phyloP scores from a whole-genome alignment of 1,140 invertebrate species.

The Lucilia sericata region DNA sequence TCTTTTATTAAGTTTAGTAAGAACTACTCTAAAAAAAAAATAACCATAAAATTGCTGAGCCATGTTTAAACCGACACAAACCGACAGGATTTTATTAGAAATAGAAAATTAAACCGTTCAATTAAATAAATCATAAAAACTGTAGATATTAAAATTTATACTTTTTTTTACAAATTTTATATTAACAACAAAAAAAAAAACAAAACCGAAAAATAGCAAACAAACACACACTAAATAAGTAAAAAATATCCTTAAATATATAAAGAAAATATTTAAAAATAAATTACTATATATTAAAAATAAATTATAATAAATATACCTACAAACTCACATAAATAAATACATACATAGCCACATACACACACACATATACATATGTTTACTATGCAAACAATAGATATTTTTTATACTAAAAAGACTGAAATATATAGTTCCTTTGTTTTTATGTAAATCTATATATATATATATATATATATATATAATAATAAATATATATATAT shows the following conservation, averaged over 20 bases:
- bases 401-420: slow-evolving; percentile 67
- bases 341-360: slow-evolving; percentile 48
- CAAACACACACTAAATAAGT: background rate
- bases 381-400: slow-evolving; percentile 49
- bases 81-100: slow-evolving; percentile 7
- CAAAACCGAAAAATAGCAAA: slow-evolving; percentile 27
- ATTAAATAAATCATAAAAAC: slow-evolving; percentile 1
- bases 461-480: slow-evolving; percentile 37
- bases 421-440: slow-evolving; percentile 69
- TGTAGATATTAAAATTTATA: slow-evolving; percentile 18
- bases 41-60: too few species aligned
- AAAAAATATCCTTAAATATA: slow-evolving; percentile 9
- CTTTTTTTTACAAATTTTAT: slow-evolving; percentile 30
- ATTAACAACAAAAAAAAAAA: slow-evolving; percentile 25
- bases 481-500: slow-evolving; percentile 6
- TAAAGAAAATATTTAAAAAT: background rate
- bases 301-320: slow-evolving; percentile 39
- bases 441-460: slow-evolving; percentile 64
- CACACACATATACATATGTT: slow-evolving; percentile 47
- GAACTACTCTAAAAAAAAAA: too few species aligned
- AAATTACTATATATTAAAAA: slow-evolving; percentile 45
- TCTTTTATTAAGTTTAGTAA: too few species aligned
- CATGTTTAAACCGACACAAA: background rate
- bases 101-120: slow-evolving; percentile 7
- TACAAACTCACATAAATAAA: slow-evolving; percentile 16